These are phyloP conservation scores for Edolisoma coerulescens DNA, from an alignment of 2,113 vertebrate species.

Conservation along the genomic window DNA sequence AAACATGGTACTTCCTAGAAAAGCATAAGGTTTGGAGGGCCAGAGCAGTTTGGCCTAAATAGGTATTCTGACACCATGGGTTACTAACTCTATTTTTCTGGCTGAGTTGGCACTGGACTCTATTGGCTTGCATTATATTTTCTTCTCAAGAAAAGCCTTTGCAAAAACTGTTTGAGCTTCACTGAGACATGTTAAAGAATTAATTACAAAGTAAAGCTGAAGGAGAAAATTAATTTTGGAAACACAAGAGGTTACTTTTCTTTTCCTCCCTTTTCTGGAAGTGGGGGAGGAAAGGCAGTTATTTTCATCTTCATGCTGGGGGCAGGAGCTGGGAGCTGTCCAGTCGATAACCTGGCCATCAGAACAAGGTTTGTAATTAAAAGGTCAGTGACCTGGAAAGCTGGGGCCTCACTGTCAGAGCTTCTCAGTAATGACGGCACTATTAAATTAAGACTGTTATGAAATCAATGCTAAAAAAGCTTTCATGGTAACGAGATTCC, in stretches of 20 bases:
- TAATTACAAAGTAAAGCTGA: constrained; percentile 78
- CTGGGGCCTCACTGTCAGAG: constrained; percentile 76
- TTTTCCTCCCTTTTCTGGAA: constrained; percentile 65
- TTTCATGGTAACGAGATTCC: constrained; percentile 85
- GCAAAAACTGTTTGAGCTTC: constrained; percentile 53
- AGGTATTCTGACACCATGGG: neutral
- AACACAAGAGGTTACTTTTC: constrained; percentile 76
- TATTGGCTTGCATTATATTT: constrained; percentile 21
- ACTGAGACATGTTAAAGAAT: constrained; percentile 73
- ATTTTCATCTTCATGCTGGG: constrained; percentile 73
- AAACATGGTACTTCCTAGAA: neutral
- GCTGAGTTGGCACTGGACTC: neutral
- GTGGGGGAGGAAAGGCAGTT: constrained; percentile 69
- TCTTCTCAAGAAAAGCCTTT: constrained; percentile 24
- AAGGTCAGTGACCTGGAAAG: constrained; percentile 87
- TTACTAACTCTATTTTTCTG: neutral
- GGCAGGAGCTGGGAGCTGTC: constrained; percentile 75
- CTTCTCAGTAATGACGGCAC: constrained; percentile 79
- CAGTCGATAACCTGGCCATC: constrained; percentile 85
- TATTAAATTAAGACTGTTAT: constrained; percentile 89
- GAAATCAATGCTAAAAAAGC: constrained; percentile 87
- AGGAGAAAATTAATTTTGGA: constrained; percentile 82
- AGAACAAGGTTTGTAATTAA: constrained; percentile 88
- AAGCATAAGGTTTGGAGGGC: neutral
- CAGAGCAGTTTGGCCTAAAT: neutral